Conservation (phyloP, 2,888 invertebrate genomes). For the Drosophila nr. fundita region DNA sequence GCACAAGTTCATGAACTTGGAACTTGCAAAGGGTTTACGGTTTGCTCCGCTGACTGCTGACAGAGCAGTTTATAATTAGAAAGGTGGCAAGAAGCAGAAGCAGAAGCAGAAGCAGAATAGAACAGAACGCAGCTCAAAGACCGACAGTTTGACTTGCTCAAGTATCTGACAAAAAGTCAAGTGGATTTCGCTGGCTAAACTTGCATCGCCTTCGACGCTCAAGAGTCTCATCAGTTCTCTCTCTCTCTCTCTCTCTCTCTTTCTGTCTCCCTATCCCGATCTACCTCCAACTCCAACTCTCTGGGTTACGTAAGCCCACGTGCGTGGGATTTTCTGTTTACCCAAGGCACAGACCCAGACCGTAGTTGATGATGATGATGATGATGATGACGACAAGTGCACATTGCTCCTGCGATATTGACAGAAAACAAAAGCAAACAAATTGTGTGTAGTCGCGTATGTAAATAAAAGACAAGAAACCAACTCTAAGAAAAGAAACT, state of each 20-base stretch:
- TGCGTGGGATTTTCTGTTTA: constrained; percentile 74
- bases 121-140: constrained; percentile 41
- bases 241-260: not conserved
- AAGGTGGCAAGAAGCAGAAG: constrained; percentile 35
- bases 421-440: constrained; percentile 79
- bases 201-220: constrained; percentile 53
- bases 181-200: constrained; percentile 74
- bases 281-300: not conserved
- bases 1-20: constrained; percentile 82
- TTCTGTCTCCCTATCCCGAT: not conserved
- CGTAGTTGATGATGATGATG: constrained; percentile 44
- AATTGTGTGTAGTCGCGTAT: constrained; percentile 72
- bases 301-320: constrained; percentile 56
- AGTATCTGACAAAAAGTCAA: constrained; percentile 72
- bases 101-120: not conserved
- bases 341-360: constrained; percentile 54
- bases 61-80: constrained; percentile 79
- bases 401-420: constrained; percentile 67
- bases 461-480: constrained; percentile 64
- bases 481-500: constrained; percentile 9
- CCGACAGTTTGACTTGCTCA: constrained; percentile 60
- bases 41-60: constrained; percentile 60
- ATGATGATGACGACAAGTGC: constrained; percentile 74
- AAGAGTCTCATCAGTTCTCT: constrained; percentile 6
- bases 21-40: constrained; percentile 62